phyloP scores from a whole-genome alignment of 2,797 vertebrate genomes.

The Hafferia zeledoni region DNA sequence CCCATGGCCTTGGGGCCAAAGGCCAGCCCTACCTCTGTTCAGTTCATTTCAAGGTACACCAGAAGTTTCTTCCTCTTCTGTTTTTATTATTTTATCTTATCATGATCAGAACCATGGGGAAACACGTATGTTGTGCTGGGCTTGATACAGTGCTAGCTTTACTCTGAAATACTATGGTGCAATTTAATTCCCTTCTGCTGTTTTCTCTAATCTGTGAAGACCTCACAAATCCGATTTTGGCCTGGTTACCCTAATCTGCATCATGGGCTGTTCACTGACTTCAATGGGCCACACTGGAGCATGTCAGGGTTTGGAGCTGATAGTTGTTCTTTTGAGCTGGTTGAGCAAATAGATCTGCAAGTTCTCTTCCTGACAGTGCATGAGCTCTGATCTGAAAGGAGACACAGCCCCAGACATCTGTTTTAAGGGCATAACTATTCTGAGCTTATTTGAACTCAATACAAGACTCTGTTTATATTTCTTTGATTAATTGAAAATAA shows the following conservation, averaged over 20 bases:
- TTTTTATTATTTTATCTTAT: background rate
- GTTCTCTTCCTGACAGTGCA: constrained; percentile 14
- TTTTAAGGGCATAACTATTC: constrained; percentile 30
- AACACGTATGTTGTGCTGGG: background rate
- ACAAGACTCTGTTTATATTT: constrained; percentile 52
- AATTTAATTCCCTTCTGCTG: background rate
- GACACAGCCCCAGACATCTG: constrained; percentile 55
- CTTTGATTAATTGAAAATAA: constrained; percentile 68
- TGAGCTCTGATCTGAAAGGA: constrained; percentile 48
- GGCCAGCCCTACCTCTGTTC: background rate
- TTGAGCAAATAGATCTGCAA: constrained; percentile 23
- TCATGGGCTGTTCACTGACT: background rate
- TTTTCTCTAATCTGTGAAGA: constrained; percentile 14
- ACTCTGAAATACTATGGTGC: background rate
- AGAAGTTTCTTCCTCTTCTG: background rate
- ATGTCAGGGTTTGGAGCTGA: background rate
- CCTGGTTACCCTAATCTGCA: background rate
- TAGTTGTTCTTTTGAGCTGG: background rate
- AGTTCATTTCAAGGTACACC: background rate
- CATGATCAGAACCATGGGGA: background rate
- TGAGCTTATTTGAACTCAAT: constrained; percentile 47
- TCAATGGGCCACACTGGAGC: background rate
- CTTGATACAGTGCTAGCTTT: background rate
- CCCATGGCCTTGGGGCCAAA: background rate
- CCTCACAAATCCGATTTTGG: constrained; percentile 27